Conservation (phyloP, 2,888 invertebrate genomes). For the Eupsilia transversa region DNA sequence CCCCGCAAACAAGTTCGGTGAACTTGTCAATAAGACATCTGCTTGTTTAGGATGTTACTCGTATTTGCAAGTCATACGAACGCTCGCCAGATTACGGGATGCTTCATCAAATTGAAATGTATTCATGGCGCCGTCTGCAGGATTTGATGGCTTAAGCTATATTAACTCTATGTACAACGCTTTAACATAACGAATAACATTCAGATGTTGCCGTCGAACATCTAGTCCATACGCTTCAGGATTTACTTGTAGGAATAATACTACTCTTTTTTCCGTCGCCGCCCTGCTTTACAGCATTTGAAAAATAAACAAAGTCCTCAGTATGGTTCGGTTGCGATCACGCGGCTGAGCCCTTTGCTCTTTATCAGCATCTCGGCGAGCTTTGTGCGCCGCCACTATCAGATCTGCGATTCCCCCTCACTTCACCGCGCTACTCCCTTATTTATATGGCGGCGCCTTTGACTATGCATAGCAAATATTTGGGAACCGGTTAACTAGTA, state of each 20-base stretch:
- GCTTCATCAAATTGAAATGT: slow-evolving; percentile 69
- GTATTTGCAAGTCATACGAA: slow-evolving; percentile 83
- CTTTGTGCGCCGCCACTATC: slow-evolving; percentile 83
- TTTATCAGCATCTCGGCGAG: slow-evolving; percentile 83
- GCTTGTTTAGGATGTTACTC: slow-evolving; percentile 82
- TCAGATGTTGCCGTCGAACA: slow-evolving; percentile 35
- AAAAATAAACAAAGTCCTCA: slow-evolving; percentile 75
- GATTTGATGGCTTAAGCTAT: slow-evolving; percentile 47
- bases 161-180: slow-evolving; percentile 37
- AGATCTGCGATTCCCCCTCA: slow-evolving; percentile 80
- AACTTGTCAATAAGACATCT: slow-evolving; percentile 83
- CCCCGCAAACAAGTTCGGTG: slow-evolving; percentile 77
- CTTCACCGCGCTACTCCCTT: slow-evolving; percentile 76
- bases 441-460: slow-evolving; percentile 86
- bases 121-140: slow-evolving; percentile 65
- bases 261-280: slow-evolving; percentile 35
- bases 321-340: slow-evolving; percentile 78
- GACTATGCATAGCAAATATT: slow-evolving; percentile 87
- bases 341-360: slow-evolving; percentile 72
- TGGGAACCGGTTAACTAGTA: slow-evolving; percentile 87
- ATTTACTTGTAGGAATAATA: slow-evolving; percentile 44
- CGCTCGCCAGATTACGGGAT: slow-evolving; percentile 65
- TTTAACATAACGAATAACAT: slow-evolving; percentile 34
- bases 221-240: slow-evolving; percentile 26
- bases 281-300: slow-evolving; percentile 62